These are phyloP conservation scores for Oceanodroma tethys DNA, from an alignment of 2,113 vertebrate species.

Conservation along the genomic window DNA sequence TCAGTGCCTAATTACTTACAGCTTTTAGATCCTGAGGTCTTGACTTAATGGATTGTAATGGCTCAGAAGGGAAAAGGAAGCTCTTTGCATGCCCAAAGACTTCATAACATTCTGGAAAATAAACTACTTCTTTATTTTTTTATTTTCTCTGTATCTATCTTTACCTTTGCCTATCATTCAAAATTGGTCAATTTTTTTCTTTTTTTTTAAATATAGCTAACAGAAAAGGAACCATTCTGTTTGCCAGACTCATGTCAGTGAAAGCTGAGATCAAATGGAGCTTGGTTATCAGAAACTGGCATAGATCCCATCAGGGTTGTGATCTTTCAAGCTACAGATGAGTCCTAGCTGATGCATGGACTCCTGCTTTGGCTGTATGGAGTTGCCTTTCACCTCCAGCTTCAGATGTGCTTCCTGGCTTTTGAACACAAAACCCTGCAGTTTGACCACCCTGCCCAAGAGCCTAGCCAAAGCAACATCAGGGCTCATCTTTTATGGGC, in stretches of 20 bases:
- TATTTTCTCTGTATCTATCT: neutral
- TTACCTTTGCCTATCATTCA: neutral
- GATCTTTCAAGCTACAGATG: neutral
- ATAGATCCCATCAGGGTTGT: neutral
- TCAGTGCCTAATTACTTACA: neutral
- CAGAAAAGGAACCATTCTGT: neutral
- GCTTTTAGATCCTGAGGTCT: neutral
- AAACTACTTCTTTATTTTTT: neutral
- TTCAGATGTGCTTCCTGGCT: neutral
- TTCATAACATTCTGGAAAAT: neutral
- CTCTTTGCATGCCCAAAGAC: neutral
- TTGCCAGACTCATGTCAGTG: neutral
- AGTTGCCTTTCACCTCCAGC: neutral
- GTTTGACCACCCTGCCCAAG: neutral
- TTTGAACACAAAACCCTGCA: neutral
- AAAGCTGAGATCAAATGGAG: neutral
- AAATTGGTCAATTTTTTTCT: fast-evolving
- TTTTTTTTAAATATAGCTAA: neutral
- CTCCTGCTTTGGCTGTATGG: neutral
- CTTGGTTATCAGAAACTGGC: neutral
- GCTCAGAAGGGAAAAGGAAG: neutral
- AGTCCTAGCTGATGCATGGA: neutral
- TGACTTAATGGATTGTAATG: neutral
- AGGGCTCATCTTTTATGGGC: neutral
- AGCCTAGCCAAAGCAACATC: neutral